These are phyloP conservation scores for Orchesella cincta DNA, from an alignment of 1,140 invertebrate species.

Conservation along the genomic window DNA sequence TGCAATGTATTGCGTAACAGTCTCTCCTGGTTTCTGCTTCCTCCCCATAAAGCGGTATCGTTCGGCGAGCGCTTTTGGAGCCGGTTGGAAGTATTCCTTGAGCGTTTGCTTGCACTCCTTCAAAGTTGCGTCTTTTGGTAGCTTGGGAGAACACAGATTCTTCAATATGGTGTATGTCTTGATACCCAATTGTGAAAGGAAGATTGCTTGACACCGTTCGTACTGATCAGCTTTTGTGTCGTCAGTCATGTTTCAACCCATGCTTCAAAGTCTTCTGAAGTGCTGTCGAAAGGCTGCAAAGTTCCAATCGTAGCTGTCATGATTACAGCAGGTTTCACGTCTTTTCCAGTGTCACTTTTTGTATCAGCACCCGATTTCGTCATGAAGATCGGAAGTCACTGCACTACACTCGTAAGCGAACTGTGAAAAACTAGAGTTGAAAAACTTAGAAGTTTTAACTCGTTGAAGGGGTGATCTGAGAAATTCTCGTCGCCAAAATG, in stretches of 20 bases:
- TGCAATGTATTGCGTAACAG: slow-evolving; percentile 35
- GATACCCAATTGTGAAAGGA: not conserved
- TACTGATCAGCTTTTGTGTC: not conserved
- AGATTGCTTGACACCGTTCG: not conserved
- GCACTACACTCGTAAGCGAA: too few relatives aligned
- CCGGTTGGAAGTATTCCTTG: slow-evolving; percentile 30
- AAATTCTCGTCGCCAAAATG: too few relatives aligned
- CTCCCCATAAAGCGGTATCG: slow-evolving; percentile 38
- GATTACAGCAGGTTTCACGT: too few relatives aligned
- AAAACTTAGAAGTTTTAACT: too few relatives aligned
- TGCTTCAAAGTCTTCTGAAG: slow-evolving; percentile 26
- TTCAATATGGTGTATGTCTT: slow-evolving; percentile 3
- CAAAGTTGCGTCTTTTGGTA: not conserved
- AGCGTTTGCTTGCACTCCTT: not conserved
- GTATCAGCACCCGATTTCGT: too few relatives aligned
- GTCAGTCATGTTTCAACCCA: slow-evolving; percentile 9
- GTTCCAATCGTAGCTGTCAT: too few relatives aligned
- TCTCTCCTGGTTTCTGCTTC: slow-evolving; percentile 39
- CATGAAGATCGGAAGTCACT: too few relatives aligned
- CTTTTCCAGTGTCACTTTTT: too few relatives aligned
- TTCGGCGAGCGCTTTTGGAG: slow-evolving; percentile 36
- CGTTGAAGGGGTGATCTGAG: too few relatives aligned
- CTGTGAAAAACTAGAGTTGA: too few relatives aligned
- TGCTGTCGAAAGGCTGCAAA: not conserved
- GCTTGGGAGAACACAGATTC: slow-evolving; percentile 7